Percentiles rank a stretch among this genome's conserved stretches.
These are phyloP conservation scores for Sebastes steindachneri DNA, from an alignment of 2,797 vertebrate species.

Conservation along the genomic window DNA sequence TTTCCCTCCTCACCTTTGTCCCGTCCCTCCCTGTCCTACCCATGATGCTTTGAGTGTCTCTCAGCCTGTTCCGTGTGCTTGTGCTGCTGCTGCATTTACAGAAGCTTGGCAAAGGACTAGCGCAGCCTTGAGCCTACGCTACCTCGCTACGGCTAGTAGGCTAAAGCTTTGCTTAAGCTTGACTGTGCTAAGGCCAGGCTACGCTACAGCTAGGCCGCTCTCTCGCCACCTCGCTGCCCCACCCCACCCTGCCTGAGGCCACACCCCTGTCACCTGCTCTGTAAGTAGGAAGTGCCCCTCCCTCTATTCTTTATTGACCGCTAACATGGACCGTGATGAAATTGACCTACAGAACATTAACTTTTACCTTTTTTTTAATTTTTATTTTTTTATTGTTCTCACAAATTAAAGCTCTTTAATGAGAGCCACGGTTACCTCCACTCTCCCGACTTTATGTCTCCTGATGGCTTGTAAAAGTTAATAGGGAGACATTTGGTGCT, in stretches of 20 bases:
- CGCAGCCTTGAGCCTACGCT: constrained; percentile 86
- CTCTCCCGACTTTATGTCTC: neutral
- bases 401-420: constrained; percentile 64
- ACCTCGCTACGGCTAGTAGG: constrained; percentile 65
- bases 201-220: constrained; percentile 70
- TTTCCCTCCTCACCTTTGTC: constrained; percentile 40
- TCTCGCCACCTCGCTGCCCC: constrained; percentile 72
- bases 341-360: constrained; percentile 55
- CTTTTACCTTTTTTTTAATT: constrained; percentile 34
- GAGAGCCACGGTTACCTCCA: constrained; percentile 46
- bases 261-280: constrained; percentile 96
- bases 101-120: constrained; percentile 89
- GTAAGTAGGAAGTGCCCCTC: constrained; percentile 98
- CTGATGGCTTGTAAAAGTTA: constrained; percentile 17
- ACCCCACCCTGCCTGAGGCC: constrained; percentile 92
- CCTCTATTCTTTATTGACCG: constrained; percentile 84
- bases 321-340: constrained; percentile 71
- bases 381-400: constrained; percentile 24
- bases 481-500: constrained; percentile 6
- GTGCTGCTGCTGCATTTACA: constrained; percentile 85
- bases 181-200: constrained; percentile 71
- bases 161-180: constrained; percentile 76
- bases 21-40: constrained; percentile 71
- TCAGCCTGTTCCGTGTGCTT: constrained; percentile 91
- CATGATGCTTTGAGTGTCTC: constrained; percentile 93